Percentiles rank a stretch among this genome's conserved stretches.
Evolutionary conservation across 2,888 invertebrate species (phyloP).

Genomic region (Altica lythri): DNA sequence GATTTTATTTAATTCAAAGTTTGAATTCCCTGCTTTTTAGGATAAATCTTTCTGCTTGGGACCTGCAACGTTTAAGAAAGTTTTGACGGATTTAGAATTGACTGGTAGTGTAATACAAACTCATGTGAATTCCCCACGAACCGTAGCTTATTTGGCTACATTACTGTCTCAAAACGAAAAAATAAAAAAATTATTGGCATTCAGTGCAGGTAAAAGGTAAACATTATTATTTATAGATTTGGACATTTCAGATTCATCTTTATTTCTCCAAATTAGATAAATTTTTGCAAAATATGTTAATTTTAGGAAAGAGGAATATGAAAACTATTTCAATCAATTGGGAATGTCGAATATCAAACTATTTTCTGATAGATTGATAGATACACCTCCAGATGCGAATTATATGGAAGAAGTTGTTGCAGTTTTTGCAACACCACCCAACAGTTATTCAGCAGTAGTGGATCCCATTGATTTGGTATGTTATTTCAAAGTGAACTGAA

Average conservation of each 20-base stretch:
- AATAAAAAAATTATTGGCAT: constrained; percentile 65
- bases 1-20: too few relatives aligned
- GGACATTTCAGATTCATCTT: neutral
- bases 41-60: constrained; percentile 82
- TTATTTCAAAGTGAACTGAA: neutral
- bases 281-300: too few relatives aligned
- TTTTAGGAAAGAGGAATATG: constrained; percentile 67
- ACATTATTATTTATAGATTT: neutral
- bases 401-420: constrained; percentile 67
- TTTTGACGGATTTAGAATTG: constrained; percentile 67
- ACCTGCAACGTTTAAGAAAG: constrained; percentile 73
- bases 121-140: constrained; percentile 77
- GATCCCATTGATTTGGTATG: constrained; percentile 77
- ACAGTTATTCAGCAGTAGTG: constrained; percentile 77
- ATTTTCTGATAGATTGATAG: constrained; percentile 60
- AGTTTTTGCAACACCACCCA: constrained; percentile 76
- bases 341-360: constrained; percentile 66
- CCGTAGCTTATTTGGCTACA: constrained; percentile 78
- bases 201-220: constrained; percentile 63
- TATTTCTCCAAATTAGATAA: too few relatives aligned
- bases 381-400: constrained; percentile 58
- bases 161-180: constrained; percentile 65
- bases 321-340: constrained; percentile 68
- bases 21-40: too few relatives aligned
- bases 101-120: constrained; percentile 79